Conservation (phyloP, 2,113 vertebrate species). For the Phodopus roborovskii region DNA sequence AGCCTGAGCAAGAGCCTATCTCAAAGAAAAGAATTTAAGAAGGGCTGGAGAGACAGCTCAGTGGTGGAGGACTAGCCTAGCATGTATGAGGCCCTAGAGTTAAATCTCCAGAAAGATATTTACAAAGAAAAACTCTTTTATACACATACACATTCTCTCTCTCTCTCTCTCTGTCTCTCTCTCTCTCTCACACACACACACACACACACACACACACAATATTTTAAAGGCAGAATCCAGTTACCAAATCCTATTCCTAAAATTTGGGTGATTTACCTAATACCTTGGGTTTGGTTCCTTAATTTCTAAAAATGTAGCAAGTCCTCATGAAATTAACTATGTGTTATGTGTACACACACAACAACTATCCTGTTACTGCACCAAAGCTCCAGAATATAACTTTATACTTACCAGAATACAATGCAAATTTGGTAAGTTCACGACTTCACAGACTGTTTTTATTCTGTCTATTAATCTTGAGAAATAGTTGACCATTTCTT, state of each 20-base stretch:
- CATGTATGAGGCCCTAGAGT: too few species aligned
- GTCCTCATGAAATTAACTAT: not conserved
- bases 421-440: constrained; percentile 97
- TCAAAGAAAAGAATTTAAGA: not conserved
- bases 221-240: constrained; percentile 48
- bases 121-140: not conserved
- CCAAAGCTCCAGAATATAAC: constrained; percentile 61
- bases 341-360: not conserved
- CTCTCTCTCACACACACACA: too few species aligned
- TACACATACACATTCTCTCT: too few species aligned
- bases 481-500: constrained; percentile 99
- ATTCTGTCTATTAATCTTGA: constrained; percentile 97
- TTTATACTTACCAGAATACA: constrained; percentile 94
- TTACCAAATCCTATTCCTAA: constrained; percentile 50
- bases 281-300: not conserved
- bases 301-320: constrained; percentile 43
- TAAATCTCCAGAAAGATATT: not conserved
- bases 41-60: not conserved
- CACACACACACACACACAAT: not conserved
- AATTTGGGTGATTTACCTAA: constrained; percentile 15
- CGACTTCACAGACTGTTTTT: constrained; percentile 98
- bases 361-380: not conserved
- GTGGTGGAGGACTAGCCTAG: not conserved
- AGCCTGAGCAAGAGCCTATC: not conserved
- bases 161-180: too few species aligned